phyloP scores from a whole-genome alignment of 2,888 invertebrate genomes.

The Zele albiditarsus region DNA sequence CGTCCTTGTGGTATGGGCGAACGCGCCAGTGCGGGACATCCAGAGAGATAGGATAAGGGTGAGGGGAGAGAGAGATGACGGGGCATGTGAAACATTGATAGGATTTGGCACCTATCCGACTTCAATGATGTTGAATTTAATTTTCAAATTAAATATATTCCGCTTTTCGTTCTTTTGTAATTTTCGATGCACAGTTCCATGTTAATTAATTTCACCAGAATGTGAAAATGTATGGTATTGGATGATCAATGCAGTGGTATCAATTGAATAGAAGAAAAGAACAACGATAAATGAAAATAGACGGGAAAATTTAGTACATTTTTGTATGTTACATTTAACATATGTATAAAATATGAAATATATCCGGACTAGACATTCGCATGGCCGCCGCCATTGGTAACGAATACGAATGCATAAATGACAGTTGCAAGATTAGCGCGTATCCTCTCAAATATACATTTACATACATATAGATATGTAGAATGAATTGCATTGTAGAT shows the following conservation, averaged over 20 bases:
- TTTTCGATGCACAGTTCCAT: too few relatives aligned
- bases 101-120: slow-evolving; percentile 32
- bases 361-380: neutral
- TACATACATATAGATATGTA: neutral
- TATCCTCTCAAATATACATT: too few relatives aligned
- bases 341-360: neutral
- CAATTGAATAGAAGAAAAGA: too few relatives aligned
- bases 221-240: too few relatives aligned
- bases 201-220: too few relatives aligned
- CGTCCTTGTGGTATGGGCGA: neutral
- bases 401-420: neutral
- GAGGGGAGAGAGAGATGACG: neutral
- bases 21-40: slow-evolving; percentile 3
- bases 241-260: too few relatives aligned
- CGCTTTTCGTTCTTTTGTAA: too few relatives aligned
- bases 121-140: neutral
- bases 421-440: neutral
- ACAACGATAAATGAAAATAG: too few relatives aligned
- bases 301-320: too few relatives aligned
- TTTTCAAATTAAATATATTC: neutral
- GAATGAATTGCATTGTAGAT: neutral
- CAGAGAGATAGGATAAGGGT: neutral
- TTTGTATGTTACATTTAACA: neutral
- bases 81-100: slow-evolving; percentile 16
- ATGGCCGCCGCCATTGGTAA: neutral